phyloP scores from a whole-genome alignment of 2,888 invertebrate species.

The Apodemia arnacis region DNA sequence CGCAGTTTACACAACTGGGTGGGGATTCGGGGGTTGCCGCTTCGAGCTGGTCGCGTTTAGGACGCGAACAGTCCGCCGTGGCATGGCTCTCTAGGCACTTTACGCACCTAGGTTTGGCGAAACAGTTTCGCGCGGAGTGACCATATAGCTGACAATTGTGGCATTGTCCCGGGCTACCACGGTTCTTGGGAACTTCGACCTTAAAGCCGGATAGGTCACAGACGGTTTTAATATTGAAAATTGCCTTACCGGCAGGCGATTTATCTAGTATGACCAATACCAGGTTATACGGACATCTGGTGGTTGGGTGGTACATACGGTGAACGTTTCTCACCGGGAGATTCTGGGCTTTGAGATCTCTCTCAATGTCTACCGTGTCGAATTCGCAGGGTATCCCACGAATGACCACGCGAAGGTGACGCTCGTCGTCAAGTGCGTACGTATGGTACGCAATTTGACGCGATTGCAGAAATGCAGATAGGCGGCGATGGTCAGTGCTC shows the following conservation, averaged over 20 bases:
- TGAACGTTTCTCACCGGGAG: neutral
- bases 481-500: no score
- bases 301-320: neutral
- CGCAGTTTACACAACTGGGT: neutral
- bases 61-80: neutral
- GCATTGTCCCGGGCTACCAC: neutral
- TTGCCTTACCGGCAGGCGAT: conserved; percentile 18
- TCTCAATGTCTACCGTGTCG: neutral
- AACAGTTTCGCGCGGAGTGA: neutral
- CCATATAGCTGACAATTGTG: neutral
- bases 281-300: neutral
- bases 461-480: neutral
- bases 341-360: neutral
- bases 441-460: neutral
- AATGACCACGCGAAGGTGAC: neutral
- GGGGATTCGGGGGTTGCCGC: neutral
- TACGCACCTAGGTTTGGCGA: neutral
- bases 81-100: neutral
- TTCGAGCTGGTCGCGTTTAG: neutral
- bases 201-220: neutral
- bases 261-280: neutral
- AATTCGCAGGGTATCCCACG: neutral
- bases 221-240: neutral
- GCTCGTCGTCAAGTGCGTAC: neutral
- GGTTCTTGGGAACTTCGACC: neutral